Base-by-base conservation (phyloP, 1,140 invertebrate species). In the Trichoplusia ni region DNA sequence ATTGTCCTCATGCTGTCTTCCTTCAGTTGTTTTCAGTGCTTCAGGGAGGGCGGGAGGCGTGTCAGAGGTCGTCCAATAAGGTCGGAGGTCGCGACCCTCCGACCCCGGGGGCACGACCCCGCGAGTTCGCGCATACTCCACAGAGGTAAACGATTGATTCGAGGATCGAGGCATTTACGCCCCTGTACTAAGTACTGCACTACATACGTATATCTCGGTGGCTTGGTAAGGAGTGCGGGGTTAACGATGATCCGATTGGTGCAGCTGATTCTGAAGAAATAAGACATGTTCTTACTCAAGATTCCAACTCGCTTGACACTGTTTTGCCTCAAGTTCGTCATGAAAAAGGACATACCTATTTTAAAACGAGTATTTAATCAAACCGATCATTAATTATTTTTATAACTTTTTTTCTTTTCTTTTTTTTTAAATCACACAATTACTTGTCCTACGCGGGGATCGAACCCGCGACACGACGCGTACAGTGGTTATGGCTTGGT, bases 41-140 rank as follows among this genome's bases (percentile, higher is more conserved):
- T 61, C 54, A 71, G 70, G 56, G 9, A 69, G 67, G 79, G 80
- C 75, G 81, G 69, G 66, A 71, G 82, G 82, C 79, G 79, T 59
- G 77, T 72, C 75, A 64, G 27, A 73, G 80, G 82, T 82, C 80
- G 77, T 61, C 82, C 82, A 84, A 84, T 84, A 74, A 59, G 86
- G 84, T 86, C 86, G 74, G 61, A 82, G 86, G 86, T 87, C 84
- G 65, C 71, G 82, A 88, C 79, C 84, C 81, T 49, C 38, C 77
- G 77, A 75, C 78, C 76, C 67, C 73, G 6, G 44, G 6, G 44
- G 2, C 2, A 33, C 37, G 37, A 58, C 54, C 38, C 35, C 33
- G 33, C 37, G 37, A 27, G 38, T 40, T 14, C 61, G 70, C 70
- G 70, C 70, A 72, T 49, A 68, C 70, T 72, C 46, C 66, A 68